phyloP scores from a whole-genome alignment of 2,113 vertebrate genomes.

The Aptenodytes forsteri region DNA sequence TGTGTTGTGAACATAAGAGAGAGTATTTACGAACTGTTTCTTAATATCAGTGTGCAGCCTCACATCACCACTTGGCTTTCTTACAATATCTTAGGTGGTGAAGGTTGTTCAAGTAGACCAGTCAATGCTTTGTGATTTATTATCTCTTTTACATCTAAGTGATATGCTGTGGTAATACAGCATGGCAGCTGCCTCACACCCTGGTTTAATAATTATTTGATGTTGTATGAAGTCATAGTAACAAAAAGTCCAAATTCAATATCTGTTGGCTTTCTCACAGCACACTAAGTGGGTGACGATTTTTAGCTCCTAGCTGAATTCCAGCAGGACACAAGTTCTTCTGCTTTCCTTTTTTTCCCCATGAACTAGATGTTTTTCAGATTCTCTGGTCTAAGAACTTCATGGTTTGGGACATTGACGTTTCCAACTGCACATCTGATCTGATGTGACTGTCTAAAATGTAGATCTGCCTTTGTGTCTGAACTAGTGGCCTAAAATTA shows the following conservation, averaged over 20 bases:
- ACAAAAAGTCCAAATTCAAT: not conserved
- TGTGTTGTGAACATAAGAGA: not conserved
- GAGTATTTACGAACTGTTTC: not conserved
- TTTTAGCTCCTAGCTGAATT: not conserved
- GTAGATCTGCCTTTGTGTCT: not conserved
- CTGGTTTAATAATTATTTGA: not conserved
- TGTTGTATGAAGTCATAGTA: not conserved
- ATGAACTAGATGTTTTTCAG: not conserved
- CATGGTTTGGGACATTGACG: not conserved
- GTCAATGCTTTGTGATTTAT: not conserved
- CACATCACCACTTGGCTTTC: not conserved
- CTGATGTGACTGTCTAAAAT: not conserved
- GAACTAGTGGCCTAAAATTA: not conserved
- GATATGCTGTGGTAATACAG: not conserved
- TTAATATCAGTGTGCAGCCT: not conserved
- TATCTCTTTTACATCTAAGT: not conserved
- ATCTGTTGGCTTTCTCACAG: not conserved
- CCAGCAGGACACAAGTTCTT: not conserved
- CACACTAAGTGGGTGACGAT: not conserved
- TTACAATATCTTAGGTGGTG: not conserved
- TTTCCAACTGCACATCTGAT: not conserved
- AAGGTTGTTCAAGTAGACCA: not conserved
- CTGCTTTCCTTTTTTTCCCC: not conserved
- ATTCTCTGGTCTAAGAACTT: not conserved
- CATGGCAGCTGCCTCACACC: not conserved